Base-by-base conservation (phyloP, 2,888 invertebrate species). In the Ceriagrion tenellum region DNA sequence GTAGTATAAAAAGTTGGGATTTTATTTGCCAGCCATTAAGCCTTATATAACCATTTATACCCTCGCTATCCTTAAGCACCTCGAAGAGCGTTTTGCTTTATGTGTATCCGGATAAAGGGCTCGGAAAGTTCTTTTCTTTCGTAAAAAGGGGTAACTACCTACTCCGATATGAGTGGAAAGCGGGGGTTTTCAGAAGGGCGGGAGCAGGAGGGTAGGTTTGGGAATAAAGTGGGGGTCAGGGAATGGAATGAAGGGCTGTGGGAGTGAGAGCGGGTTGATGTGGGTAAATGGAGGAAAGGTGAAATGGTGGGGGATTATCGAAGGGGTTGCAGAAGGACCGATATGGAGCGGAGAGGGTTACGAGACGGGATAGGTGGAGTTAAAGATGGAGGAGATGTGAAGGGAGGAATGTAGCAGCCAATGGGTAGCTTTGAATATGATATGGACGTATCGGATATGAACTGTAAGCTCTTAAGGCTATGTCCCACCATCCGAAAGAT, bases 11-110 rank as follows among this genome's bases (percentile, higher is more conserved):
- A 81, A 81, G 81, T 81, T 81, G 35, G 47, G 13, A 81, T 81
- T 81, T 81, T 81, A 30, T 81, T 81, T 35, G 81, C 81, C 81
- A 13, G 81, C 81, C 16, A 81, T 81, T 81, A 81, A 81, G 81
- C 81, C 81, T 81, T 81, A 81, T 81, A 81, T 81, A 81, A 81
- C 35, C 81, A 81, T 81, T 81, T 81, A 81, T 81, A 35, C 81
- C 81, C 81, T 81, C 81, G 81, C 81, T 35, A 81, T 81, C 81
- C 81, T 81, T 81, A 81, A 81, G 81, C 81, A 35, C 30, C 81
- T 81, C 81, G 35, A 35, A 81, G 35, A 35, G 81, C 81, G 81
- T 81, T 81, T 81, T 81, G 81, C 81, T 81, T 81, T 81, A 81
- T 81, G 81, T 81, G 35, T 81, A 81, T 81, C 35, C 81, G 81